These are phyloP conservation scores for Pelagia noctiluca DNA, from an alignment of 30 jellyfish, hydroid and myxozoan genomes.

Conservation along the genomic window DNA sequence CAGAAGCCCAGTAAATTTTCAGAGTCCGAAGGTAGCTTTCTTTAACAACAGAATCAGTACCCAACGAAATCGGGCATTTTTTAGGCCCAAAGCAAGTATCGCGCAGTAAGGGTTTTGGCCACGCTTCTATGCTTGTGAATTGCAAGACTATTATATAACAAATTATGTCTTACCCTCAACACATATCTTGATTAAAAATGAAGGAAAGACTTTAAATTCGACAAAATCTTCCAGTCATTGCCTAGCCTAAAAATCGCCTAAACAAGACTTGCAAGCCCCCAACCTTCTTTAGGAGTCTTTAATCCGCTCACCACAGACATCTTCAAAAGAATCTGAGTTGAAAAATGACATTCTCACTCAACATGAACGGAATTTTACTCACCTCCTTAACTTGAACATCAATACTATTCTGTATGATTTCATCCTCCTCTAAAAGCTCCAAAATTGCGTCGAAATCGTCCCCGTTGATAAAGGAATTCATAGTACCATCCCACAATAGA, in stretches of 20 bases:
- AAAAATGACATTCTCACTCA: neutral
- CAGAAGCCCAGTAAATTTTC: neutral
- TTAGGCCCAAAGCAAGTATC: constrained; percentile 7
- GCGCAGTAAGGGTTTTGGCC: neutral
- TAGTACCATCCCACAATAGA: no score
- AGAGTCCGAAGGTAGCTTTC: constrained; percentile 7
- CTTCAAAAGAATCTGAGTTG: neutral
- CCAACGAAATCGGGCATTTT: neutral
- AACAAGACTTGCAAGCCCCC: neutral
- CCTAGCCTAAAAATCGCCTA: no score
- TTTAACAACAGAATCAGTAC: no score
- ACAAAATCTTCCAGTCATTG: no score
- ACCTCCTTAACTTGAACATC: constrained; percentile 44
- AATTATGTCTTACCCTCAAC: no score
- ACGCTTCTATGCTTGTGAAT: constrained; percentile 7
- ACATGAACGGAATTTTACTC: constrained; percentile 30
- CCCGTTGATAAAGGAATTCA: constrained; percentile 17
- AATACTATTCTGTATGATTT: constrained; percentile 17
- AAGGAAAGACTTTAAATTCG: no score
- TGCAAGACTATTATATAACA: neutral
- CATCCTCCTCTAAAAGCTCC: constrained; percentile 50
- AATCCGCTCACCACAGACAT: neutral
- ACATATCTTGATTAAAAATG: no score
- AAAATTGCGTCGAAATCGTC: constrained; percentile 40
- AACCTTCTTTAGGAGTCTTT: neutral